Evolutionary conservation across 2,797 vertebrate species (phyloP), one percentile per base, ranked within the genome.

Genomic region (Zonotrichia albicollis): DNA sequence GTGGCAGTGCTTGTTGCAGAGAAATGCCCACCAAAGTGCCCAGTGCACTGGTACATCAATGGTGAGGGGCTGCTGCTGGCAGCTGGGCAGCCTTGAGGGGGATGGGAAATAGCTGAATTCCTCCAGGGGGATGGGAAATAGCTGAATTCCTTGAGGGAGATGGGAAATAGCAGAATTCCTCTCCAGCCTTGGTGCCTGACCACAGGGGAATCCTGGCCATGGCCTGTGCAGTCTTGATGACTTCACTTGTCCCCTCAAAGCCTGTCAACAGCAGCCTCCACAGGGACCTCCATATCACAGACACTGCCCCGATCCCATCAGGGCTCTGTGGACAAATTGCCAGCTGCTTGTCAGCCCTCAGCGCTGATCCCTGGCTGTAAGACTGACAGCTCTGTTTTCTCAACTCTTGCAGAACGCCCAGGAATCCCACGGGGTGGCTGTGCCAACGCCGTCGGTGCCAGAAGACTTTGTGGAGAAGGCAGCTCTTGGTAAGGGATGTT

Each of bases 371-470:
- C 42, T 26, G 60, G 38, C 34, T 0, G 0, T 38, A 10, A 53
- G 78, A 29, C 78, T 94, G 70, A 93, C 74, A 29, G 30, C 91
- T 87, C 48, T 8, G 5, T 13, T 71, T 85, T 84, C 77, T 68
- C n/a, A 17, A 61, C 76, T 75, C 9, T 78, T 96, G 80, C 96
- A 98, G 98, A 97, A 97, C 32, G 96, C 97, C 50, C 98, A 98
- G n/a, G 98, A 98, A 65, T 95, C 96, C 66, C 98, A 98, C 2
- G 98, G 97, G 21, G 97, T 98, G 83, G 98, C 98, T 55, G 98
- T 98, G 72, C 98, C 98, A 60, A 98, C 98, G 0, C 98, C 98
- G 0, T 98, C 97, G 2, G 98, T 98, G 74, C 98, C 98, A 65
- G 94, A 96, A 82, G 96, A 89, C 42, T 98, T 98, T 96, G 94